Conservation (phyloP, 2,888 invertebrate genomes). For the Rhaphigaster nebulosa region DNA sequence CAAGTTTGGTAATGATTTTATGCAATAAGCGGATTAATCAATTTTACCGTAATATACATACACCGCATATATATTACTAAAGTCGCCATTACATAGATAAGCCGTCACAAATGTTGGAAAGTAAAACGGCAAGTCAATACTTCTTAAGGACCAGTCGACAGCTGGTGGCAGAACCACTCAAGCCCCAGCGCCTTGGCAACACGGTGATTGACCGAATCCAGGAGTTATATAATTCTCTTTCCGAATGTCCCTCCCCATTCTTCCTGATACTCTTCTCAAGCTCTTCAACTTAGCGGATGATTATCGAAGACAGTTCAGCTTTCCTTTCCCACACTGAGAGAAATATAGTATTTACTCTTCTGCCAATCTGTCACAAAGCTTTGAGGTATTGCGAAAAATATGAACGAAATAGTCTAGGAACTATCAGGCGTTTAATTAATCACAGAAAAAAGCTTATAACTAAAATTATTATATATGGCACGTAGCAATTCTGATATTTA, state of each 20-base stretch:
- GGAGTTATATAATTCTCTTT: neutral
- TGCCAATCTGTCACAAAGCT: neutral
- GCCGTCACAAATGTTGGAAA: neutral
- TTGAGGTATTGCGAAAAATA: neutral
- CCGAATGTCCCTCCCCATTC: neutral
- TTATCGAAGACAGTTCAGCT: neutral
- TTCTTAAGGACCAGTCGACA: neutral
- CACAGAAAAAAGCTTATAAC: too few relatives aligned
- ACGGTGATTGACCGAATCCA: slow-evolving; percentile 35
- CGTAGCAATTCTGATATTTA: too few relatives aligned
- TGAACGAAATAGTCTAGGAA: neutral
- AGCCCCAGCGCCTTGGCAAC: neutral
- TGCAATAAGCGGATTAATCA: too few relatives aligned
- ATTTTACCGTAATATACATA: too few relatives aligned
- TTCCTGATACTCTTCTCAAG: neutral
- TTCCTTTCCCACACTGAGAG: neutral
- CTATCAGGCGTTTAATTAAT: neutral
- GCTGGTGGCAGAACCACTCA: neutral
- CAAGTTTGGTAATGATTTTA: too few relatives aligned
- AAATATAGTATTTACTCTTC: neutral
- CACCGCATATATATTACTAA: too few relatives aligned
- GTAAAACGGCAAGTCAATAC: neutral
- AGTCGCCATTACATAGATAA: too few relatives aligned
- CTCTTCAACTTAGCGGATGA: neutral
- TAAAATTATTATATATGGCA: too few relatives aligned